Evolutionary conservation across 1,140 invertebrate genomes (phyloP), one percentile per base, ranked within the genome.

Genomic region (Lepidotrigona ventralis): DNA sequence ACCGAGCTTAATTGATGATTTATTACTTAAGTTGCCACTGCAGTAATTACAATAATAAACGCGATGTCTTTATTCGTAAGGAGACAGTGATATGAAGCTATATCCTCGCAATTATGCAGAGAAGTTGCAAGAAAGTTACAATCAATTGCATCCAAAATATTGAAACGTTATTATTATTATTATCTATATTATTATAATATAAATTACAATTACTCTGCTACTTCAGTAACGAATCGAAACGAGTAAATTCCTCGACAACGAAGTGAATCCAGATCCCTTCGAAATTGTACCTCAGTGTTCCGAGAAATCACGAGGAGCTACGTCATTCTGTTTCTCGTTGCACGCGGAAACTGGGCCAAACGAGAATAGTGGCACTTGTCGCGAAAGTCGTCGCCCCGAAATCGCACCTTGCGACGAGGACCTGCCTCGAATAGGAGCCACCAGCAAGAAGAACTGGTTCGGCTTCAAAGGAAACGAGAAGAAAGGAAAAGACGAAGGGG

Each of bases 341-440:
- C 26, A 64, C 0, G 15, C 23, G 64, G n/a, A 46, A 75, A 76
- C 29, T 69, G 53, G 60, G 12, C 33, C n/a, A 74, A 53, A n/a
- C 60, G 71, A 46, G 39, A 84, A 92, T 85, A 88, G 87, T 91
- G 75, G 75, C 91, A 91, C 91, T 92, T 92, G 91, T 90, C 89
- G 89, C 90, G 60, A 92, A 92, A 91, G 85, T 88, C 85, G 79
- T 80, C 39, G 33, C 33, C 58, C 80, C 58, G 69, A 81, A 87
- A 81, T 87, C 73, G 73, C 85, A 87, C 86, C 86, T 88, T 87
- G 83, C 86, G 17, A 72, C 53, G 64, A 46, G 29, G 2, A 33
- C 23, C 56, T 58, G n/a, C 21, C 29, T 58, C 23, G 54, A 39
- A 58, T 9, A n/a, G 33, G 33, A 39, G 21, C 33, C 73, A 46